Base-by-base conservation (phyloP, 2,888 invertebrate genomes). In the Zygothrica quintamaculata region DNA sequence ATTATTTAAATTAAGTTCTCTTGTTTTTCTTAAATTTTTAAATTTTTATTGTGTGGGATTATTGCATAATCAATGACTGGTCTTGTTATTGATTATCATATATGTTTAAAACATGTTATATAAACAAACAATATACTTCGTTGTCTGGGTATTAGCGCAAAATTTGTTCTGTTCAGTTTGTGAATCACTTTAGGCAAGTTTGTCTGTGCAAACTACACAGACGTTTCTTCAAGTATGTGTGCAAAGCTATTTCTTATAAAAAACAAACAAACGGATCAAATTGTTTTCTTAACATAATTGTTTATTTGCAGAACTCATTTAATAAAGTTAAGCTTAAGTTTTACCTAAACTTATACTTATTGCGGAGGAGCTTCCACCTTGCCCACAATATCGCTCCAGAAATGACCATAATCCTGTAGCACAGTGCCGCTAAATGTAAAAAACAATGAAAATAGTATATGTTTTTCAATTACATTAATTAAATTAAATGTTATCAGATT, bases 401-500 rank as follows among this genome's bases (percentile, higher is more conserved):
- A 96, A 4, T 93, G 94, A 46, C 93, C 93, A 88, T 95, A 96
- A 77, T 94, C 94, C 90, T 95, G 94, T 80, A 96, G 90, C 13
- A 96, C 93, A 2, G 95, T 95, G 42, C 96, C 96, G 37, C 96
- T 96, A 93, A 33, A 93, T 53, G 36, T 53, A 50, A 33, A 34
- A 22, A 42, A 60, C 51, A 43, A 36, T 34, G 29, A 16, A 57
- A 46, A 42, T 42, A 42, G 16, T n/a, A 22, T 22, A 22, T 22
- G 18, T 22, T 22, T 22, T 22, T 2, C 5, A 22, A 29, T 5
- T 5, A 29, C 7, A 29, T 29, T 3, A 7, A 29, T n/a, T 25
- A 12, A 46, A 37, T 18, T 46, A 18, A 18, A 13, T 12, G 33
- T 16, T 31, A n/a, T 29, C 29, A 29, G 29, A 22, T 5, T 22